These are phyloP conservation scores for Conus betulinus DNA, from an alignment of 1,140 invertebrate genomes.

Conservation along the genomic window DNA sequence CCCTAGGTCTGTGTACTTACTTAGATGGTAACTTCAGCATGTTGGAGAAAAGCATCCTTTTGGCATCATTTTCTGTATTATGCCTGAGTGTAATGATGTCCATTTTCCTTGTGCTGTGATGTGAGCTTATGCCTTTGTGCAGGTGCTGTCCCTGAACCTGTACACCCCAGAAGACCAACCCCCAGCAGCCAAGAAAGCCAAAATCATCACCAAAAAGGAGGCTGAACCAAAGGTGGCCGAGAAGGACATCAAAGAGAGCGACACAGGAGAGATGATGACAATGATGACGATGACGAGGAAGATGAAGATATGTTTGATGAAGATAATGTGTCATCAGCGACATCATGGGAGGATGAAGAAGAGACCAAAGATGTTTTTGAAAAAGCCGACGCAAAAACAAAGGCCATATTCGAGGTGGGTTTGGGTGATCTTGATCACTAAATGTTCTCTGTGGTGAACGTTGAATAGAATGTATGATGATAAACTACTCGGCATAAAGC, in stretches of 20 bases:
- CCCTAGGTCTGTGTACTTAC: too few relatives aligned
- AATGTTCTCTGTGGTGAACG: too few relatives aligned
- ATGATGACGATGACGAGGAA: slow-evolving; percentile 50
- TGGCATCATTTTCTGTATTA: too few relatives aligned
- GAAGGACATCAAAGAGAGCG: slow-evolving; percentile 33
- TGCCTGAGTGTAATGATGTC: too few relatives aligned
- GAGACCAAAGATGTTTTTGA: slow-evolving; percentile 51
- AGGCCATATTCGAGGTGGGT: slow-evolving; percentile 63
- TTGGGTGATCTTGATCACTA: not conserved
- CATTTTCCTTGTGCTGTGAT: too few relatives aligned
- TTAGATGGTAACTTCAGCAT: too few relatives aligned
- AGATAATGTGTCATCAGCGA: slow-evolving; percentile 36
- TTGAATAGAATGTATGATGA: too few relatives aligned
- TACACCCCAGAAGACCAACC: slow-evolving; percentile 66
- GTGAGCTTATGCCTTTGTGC: too few relatives aligned
- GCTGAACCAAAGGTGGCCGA: slow-evolving; percentile 36
- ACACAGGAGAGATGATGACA: slow-evolving; percentile 45
- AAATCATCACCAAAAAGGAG: slow-evolving; percentile 42
- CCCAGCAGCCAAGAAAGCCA: slow-evolving; percentile 47
- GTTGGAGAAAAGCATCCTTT: too few relatives aligned
- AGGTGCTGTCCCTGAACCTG: slow-evolving; percentile 71
- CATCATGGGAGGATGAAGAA: slow-evolving; percentile 40
- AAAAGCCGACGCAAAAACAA: slow-evolving; percentile 64
- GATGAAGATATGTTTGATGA: slow-evolving; percentile 47
- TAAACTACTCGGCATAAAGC: too few relatives aligned